These are phyloP conservation scores for Drosophila azteca DNA, from an alignment of 1,140 invertebrate genomes.

Conservation along the genomic window DNA sequence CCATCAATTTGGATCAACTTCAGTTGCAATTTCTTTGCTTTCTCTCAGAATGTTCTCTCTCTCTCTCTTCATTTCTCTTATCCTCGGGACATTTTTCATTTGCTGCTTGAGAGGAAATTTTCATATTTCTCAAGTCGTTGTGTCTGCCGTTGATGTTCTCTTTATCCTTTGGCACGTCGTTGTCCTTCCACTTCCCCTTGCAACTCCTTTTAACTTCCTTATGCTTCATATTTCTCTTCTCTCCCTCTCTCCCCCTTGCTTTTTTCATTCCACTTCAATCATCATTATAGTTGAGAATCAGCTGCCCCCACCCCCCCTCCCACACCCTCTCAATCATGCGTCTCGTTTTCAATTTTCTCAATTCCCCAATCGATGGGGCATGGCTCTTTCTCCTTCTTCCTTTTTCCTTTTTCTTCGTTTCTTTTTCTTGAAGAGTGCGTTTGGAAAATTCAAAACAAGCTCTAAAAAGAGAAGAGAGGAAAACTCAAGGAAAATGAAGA, in stretches of 20 bases:
- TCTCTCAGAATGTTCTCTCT: constrained; percentile 5
- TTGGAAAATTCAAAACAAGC: constrained; percentile 64
- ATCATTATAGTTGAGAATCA: constrained; percentile 62
- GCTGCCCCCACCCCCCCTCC: constrained; percentile 11
- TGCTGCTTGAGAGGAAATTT: constrained; percentile 29
- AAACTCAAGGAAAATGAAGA: constrained; percentile 54
- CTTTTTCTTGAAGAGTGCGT: constrained; percentile 14
- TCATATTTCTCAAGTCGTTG: constrained; percentile 44
- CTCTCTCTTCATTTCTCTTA: background rate
- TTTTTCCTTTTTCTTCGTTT: constrained; percentile 2
- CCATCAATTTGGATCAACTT: constrained; percentile 34
- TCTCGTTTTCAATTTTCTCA: constrained; percentile 67
- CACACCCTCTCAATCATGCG: constrained; percentile 49
- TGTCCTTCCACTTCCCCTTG: background rate
- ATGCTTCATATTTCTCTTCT: no score
- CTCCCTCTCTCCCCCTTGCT: constrained; percentile 12
- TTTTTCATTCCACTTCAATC: constrained; percentile 54
- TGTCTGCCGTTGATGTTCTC: constrained; percentile 34
- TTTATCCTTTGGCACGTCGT: constrained; percentile 7
- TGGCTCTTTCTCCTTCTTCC: constrained; percentile 46
- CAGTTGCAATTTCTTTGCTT: constrained; percentile 31
- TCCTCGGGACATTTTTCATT: constrained; percentile 20
- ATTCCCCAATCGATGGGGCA: constrained; percentile 59
- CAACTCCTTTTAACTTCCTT: background rate
- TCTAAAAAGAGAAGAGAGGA: constrained; percentile 15